These are phyloP conservation scores for Drosophila falleni DNA, from an alignment of 2,888 invertebrate genomes.

Conservation along the genomic window DNA sequence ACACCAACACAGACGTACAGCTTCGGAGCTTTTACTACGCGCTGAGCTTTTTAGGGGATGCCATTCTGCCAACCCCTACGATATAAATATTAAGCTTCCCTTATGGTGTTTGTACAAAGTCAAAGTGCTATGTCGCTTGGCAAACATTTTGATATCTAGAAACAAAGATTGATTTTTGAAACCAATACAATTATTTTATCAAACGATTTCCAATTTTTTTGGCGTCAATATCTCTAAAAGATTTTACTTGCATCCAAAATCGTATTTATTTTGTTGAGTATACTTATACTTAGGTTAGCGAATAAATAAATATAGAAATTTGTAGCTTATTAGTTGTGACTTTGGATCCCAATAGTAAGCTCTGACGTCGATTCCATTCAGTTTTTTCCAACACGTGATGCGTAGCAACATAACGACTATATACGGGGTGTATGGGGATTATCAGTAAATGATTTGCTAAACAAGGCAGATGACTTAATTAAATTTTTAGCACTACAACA, in stretches of 20 bases:
- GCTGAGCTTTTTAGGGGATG: slow-evolving; percentile 50
- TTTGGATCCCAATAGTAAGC: slow-evolving; percentile 22
- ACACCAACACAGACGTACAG: slow-evolving; percentile 28
- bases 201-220: no score
- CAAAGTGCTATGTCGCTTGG: slow-evolving; percentile 41
- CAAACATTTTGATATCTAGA: not conserved
- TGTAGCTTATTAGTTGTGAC: slow-evolving; percentile 9
- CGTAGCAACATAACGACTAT: slow-evolving; percentile 23
- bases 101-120: slow-evolving; percentile 12
- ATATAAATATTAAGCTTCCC: slow-evolving; percentile 18
- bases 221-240: not conserved
- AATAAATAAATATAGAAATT: not conserved
- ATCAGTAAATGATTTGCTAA: slow-evolving; percentile 63
- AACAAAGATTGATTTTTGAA: no score
- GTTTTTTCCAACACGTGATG: slow-evolving; percentile 48
- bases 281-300: not conserved
- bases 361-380: slow-evolving; percentile 56
- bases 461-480: slow-evolving; percentile 60
- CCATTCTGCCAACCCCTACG: slow-evolving; percentile 13
- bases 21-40: slow-evolving; percentile 70
- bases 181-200: no score
- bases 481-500: slow-evolving; percentile 38
- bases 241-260: not conserved
- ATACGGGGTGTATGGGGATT: slow-evolving; percentile 31
- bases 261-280: not conserved